Evolutionary conservation across 2,888 invertebrate species (phyloP), one percentile per base, ranked within the genome.

Genomic region (Argynnis bischoffii): DNA sequence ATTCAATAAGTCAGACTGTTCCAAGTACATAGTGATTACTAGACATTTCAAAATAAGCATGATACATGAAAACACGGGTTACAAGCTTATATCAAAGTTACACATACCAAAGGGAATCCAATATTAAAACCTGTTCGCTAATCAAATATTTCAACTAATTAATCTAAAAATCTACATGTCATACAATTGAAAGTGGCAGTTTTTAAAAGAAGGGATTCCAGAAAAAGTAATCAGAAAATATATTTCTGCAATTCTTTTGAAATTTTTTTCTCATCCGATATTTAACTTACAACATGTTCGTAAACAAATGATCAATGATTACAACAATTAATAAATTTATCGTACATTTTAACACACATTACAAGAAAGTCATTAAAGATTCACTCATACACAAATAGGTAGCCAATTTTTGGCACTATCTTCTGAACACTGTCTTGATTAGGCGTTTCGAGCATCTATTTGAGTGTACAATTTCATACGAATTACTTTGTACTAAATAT

Each of bases 341-440:
- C 13, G 13, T 21, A 48, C 8, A n/a, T 26, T 55, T 48, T 53
- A 63, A 15, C 11, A 26, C 31, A 55, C n/a, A 55, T 1, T 41
- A 50, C n/a, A 21, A 18, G 50, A 78, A 66, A 71, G 72, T 76
- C 68, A 11, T 11, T 41, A 41, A 41, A 75, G 53, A 72, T 67
- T 72, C 61, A 65, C 53, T 21, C 56, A 69, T 53, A 59, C 55
- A 54, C 55, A 64, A 47, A 65, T 59, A 61, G 35, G 53, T 74
- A 76, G 85, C 88, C 87, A 85, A 81, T 76, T 85, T 66, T 89
- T 89, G 89, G 89, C 89, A 89, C 89, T 85, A 74, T 79, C 76
- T 73, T 76, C 78, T 88, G 86, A 89, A 88, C 88, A 89, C 88
- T 81, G 80, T 76, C 73, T 73, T 67, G 26, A 69, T 66, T 51